phyloP scores from a whole-genome alignment of 2,113 vertebrate genomes.

The Mandrillus leucophaeus region DNA sequence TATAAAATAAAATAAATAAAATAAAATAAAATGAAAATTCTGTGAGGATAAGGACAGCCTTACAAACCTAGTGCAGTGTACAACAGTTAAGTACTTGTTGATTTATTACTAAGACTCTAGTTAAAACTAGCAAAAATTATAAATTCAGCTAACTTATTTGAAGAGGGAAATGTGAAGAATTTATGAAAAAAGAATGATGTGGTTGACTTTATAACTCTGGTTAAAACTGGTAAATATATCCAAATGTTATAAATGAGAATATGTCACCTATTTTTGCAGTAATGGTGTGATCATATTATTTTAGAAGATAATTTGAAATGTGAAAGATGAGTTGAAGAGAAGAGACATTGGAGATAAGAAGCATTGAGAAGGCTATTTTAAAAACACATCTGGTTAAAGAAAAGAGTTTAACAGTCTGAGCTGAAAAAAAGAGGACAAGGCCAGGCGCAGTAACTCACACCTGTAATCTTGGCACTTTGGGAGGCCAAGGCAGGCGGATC shows the following conservation, averaged over 20 bases:
- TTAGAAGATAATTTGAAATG: not conserved
- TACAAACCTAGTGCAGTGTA: not conserved
- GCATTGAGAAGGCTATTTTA: not conserved
- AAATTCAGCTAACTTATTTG: not conserved
- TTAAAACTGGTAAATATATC: constrained; percentile 10
- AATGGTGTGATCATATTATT: not conserved
- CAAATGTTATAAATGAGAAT: not conserved
- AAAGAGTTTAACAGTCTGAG: not conserved
- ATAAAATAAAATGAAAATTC: not conserved
- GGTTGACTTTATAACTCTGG: not conserved
- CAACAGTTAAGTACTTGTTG: not conserved
- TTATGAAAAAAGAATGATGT: not conserved
- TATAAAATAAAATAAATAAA: too few relatives aligned
- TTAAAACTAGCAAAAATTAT: not conserved
- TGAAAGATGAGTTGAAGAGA: not conserved
- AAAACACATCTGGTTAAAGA: not conserved
- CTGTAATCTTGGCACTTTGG: too few relatives aligned
- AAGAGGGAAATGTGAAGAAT: not conserved
- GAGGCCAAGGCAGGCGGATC: too few relatives aligned
- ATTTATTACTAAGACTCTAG: not conserved
- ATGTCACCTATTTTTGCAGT: not conserved
- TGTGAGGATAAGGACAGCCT: not conserved
- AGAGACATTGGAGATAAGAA: not conserved
- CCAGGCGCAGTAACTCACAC: too few relatives aligned
- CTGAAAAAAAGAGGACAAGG: not conserved